Percentiles rank a stretch among this genome's conserved stretches.
These are phyloP conservation scores for Drosophila willistoni DNA, from an alignment of 1,140 invertebrate species.

Conservation along the genomic window DNA sequence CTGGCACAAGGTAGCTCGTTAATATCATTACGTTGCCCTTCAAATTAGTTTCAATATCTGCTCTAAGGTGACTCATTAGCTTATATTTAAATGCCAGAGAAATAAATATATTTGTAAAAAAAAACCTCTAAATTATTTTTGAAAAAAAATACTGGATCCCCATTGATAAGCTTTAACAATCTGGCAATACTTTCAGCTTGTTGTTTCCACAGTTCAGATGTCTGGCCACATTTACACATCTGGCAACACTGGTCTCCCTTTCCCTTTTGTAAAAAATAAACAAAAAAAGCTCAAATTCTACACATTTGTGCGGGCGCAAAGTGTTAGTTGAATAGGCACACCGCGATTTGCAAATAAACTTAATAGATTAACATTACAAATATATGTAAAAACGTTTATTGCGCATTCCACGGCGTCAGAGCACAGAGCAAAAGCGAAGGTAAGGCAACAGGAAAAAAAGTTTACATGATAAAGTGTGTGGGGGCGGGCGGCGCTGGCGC, in stretches of 20 bases:
- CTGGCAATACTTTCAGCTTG: background rate
- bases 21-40: conserved; percentile 32
- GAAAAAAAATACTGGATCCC: background rate
- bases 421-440: conserved; percentile 52
- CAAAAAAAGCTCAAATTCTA: conserved; percentile 34
- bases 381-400: conserved; percentile 53
- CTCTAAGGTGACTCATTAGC: conserved; percentile 60
- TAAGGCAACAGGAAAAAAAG: conserved; percentile 57
- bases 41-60: conserved; percentile 41
- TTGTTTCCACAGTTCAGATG: too few species aligned
- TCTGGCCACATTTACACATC: background rate
- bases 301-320: conserved; percentile 69
- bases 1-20: conserved; percentile 24
- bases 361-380: conserved; percentile 52
- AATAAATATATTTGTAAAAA: conserved; percentile 77
- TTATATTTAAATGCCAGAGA: conserved; percentile 58
- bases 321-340: conserved; percentile 36
- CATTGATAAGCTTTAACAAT: background rate
- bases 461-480: conserved; percentile 48
- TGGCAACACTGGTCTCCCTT: conserved; percentile 26
- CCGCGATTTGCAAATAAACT: conserved; percentile 19
- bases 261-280: conserved; percentile 33
- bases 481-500: conserved; percentile 40
- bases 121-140: background rate
- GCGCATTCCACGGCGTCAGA: conserved; percentile 68